phyloP scores from a whole-genome alignment of 2,797 vertebrate species.

The Sebastes wilsoni region DNA sequence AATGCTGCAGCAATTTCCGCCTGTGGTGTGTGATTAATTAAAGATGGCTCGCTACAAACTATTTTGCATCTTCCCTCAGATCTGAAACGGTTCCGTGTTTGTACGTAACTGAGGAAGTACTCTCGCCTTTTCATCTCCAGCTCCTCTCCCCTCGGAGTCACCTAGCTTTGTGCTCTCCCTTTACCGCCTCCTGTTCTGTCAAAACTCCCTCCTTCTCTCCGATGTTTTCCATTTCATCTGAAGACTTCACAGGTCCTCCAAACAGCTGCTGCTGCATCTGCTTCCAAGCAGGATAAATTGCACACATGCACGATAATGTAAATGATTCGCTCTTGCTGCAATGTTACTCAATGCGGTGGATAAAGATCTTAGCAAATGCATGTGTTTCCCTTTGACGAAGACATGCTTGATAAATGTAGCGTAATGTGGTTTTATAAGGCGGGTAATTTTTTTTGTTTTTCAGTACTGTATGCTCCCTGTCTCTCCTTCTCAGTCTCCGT shows the following conservation, averaged over 20 bases:
- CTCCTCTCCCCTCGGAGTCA: constrained; percentile 27
- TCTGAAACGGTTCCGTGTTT: constrained; percentile 7
- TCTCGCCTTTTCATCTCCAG: constrained; percentile 39
- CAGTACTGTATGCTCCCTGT: background rate
- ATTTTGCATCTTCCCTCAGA: constrained; percentile 16
- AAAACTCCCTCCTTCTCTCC: constrained; percentile 35
- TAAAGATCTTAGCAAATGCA: constrained; percentile 31
- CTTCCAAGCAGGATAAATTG: constrained; percentile 39
- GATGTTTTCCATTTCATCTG: constrained; percentile 54
- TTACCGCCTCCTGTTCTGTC: constrained; percentile 63
- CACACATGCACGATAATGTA: constrained; percentile 44
- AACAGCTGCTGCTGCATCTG: constrained; percentile 69
- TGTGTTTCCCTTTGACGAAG: constrained; percentile 27
- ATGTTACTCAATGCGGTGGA: constrained; percentile 18
- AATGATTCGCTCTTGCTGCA: constrained; percentile 15
- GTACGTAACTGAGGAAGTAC: background rate
- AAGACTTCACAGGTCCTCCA: constrained; percentile 61
- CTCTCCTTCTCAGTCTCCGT: background rate
- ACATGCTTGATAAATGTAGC: constrained; percentile 21
- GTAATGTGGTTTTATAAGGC: background rate
- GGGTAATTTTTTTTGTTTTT: background rate
- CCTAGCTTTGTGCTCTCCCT: constrained; percentile 33
- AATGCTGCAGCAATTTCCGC: background rate
- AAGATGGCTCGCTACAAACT: constrained; percentile 14
- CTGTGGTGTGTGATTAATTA: constrained; percentile 10